These are phyloP conservation scores for Colossoma macropomum DNA, from an alignment of 2,113 vertebrate species.

Conservation along the genomic window DNA sequence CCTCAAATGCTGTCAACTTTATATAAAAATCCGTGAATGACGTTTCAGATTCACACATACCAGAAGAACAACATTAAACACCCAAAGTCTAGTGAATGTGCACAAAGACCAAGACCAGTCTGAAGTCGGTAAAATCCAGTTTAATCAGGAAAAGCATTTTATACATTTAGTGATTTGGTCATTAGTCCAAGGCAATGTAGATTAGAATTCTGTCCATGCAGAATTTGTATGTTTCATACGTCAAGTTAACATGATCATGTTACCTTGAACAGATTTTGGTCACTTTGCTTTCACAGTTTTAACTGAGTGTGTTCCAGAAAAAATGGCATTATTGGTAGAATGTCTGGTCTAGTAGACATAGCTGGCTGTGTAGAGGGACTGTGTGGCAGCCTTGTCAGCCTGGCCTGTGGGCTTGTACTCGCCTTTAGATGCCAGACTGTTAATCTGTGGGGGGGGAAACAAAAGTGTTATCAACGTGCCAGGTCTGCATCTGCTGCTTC, in stretches of 20 bases:
- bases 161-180: not conserved
- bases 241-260: not conserved
- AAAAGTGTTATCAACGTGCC: not conserved
- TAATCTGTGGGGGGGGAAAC: slow-evolving; percentile 80
- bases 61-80: not conserved
- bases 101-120: not conserved
- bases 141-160: slow-evolving; percentile 2
- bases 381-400: slow-evolving; percentile 78
- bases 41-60: not conserved
- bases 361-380: slow-evolving; percentile 90
- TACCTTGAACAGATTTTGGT: slow-evolving; percentile 32
- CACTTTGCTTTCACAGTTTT: slow-evolving; percentile 19
- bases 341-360: slow-evolving; percentile 86
- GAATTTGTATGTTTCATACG: not conserved
- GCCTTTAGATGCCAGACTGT: slow-evolving; percentile 89
- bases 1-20: not conserved
- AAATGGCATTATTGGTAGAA: not conserved
- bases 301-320: slow-evolving; percentile 1
- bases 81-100: not conserved
- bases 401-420: slow-evolving; percentile 84
- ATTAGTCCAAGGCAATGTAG: not conserved
- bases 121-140: not conserved
- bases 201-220: not conserved
- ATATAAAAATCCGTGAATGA: not conserved
- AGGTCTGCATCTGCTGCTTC: slow-evolving; percentile 4